These are phyloP conservation scores for Matsumurasca onukii DNA, from an alignment of 1,140 invertebrate genomes.

Conservation along the genomic window DNA sequence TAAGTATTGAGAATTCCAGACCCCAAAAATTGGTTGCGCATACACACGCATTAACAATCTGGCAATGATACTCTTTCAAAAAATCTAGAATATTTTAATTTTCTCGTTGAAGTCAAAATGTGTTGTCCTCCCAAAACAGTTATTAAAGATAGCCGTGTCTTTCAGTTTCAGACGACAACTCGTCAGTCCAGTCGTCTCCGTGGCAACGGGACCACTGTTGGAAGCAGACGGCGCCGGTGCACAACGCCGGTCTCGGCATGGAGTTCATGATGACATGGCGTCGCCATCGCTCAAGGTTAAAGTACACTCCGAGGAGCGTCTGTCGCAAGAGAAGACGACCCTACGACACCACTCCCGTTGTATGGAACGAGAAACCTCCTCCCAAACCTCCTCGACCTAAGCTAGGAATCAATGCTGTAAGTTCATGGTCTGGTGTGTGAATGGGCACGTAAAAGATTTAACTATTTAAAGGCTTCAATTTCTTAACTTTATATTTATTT, in stretches of 20 bases:
- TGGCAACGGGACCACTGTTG: conserved; percentile 85
- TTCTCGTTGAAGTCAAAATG: no score
- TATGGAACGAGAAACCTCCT: conserved; percentile 15
- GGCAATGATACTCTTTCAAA: no score
- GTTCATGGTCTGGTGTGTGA: no score
- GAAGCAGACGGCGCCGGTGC: conserved; percentile 75
- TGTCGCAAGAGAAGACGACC: conserved; percentile 60
- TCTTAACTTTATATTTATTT: no score
- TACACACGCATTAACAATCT: no score
- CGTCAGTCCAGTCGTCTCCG: conserved; percentile 82
- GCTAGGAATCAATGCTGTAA: conserved; percentile 7
- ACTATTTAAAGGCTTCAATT: no score
- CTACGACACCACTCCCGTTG: conserved; percentile 47
- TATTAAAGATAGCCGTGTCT: no score
- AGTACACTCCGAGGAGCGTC: conserved; percentile 27
- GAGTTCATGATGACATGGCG: conserved; percentile 69
- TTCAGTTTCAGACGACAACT: conserved; percentile 82
- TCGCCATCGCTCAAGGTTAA: conserved; percentile 15
- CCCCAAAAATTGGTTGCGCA: no score
- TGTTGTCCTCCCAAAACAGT: no score
- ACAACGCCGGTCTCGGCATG: conserved; percentile 69
- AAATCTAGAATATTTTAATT: no score
- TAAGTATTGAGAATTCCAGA: no score
- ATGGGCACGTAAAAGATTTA: no score
- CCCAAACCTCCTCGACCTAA: background rate